Conservation (phyloP, 2,797 vertebrate genomes). For the Enoplosus armatus region DNA sequence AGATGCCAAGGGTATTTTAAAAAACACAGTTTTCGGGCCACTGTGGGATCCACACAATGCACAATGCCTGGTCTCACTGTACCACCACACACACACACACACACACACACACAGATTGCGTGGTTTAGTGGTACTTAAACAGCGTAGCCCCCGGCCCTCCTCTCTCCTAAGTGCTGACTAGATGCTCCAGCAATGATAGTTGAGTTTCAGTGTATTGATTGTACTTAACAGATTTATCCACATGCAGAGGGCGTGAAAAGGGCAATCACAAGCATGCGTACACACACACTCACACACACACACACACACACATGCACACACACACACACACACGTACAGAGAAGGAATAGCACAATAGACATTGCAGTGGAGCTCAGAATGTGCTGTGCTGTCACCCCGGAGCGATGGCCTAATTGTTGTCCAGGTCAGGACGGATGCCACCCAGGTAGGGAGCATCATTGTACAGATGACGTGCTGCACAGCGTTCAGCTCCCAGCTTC, state of each 20-base stretch:
- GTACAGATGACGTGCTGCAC: constrained; percentile 2
- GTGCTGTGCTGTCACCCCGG: constrained; percentile 24
- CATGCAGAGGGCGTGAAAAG: constrained; percentile 60
- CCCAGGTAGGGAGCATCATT: background rate
- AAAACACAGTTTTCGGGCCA: background rate
- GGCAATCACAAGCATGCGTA: constrained; percentile 44
- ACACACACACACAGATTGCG: background rate
- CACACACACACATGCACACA: constrained; percentile 11
- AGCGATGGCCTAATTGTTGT: constrained; percentile 25
- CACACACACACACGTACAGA: background rate
- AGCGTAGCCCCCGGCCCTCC: constrained; percentile 30
- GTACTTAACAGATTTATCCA: constrained; percentile 67
- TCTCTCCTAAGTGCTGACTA: constrained; percentile 58
- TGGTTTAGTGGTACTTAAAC: constrained; percentile 17
- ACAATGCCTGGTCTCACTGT: constrained; percentile 1
- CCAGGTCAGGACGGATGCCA: constrained; percentile 14
- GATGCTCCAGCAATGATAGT: constrained; percentile 55
- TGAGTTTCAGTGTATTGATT: constrained; percentile 72
- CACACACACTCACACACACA: background rate
- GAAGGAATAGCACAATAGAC: background rate
- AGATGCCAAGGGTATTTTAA: background rate
- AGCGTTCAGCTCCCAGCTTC: background rate
- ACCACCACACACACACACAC: background rate
- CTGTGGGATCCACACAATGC: background rate
- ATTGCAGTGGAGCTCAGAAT: constrained; percentile 7